Base-by-base conservation (phyloP, 2,888 invertebrate species). In the Dione juno region DNA sequence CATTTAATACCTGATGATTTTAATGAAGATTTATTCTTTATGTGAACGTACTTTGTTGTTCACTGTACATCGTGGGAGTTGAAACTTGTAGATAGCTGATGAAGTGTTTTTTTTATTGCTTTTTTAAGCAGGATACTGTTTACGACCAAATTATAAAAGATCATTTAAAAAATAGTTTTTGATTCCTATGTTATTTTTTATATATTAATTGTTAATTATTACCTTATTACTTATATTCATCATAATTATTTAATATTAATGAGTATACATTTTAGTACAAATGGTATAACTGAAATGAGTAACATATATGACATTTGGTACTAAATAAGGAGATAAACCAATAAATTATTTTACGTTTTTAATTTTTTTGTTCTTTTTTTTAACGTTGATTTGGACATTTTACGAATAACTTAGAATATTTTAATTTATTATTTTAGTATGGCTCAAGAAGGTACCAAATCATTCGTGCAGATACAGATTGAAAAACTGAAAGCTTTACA, bases 401-500 rank as follows among this genome's bases (percentile, higher is more conserved):
- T 28, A 5, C 5, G 2, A 28, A 5, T 40, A 8, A 40, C 9
- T 40, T 50, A 10, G 1, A 19, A 10, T 50, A 19, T 50, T 50
- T 50, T 19, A 50, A n/a, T 53, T 53, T n/a, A 37, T 41, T 64
- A 61, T 64, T 66, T 50, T 53, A 74, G 74, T 10, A 74, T 74
- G 74, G 74, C 63, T 58, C 85, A 89, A 71, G 86, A 84, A 75
- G 83, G 82, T 43, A 88, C 89, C 14, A 92, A 92, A 79, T 90
- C 91, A 7, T 90, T 84, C 73, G 80, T 90, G 37, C 89, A 92
- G 77, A 80, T 88, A 72, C 90, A 92, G 81, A 82, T 87, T 74
- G 92, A 89, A 48, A 84, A 88, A 74, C 80, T 93, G 10, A 89
- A 91, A 75, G 80, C 84, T n/a, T 80, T 92, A 61, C 86, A 84